Evolutionary conservation across 2,797 vertebrate species (phyloP).

Genomic region (Linurgus olivaceus): DNA sequence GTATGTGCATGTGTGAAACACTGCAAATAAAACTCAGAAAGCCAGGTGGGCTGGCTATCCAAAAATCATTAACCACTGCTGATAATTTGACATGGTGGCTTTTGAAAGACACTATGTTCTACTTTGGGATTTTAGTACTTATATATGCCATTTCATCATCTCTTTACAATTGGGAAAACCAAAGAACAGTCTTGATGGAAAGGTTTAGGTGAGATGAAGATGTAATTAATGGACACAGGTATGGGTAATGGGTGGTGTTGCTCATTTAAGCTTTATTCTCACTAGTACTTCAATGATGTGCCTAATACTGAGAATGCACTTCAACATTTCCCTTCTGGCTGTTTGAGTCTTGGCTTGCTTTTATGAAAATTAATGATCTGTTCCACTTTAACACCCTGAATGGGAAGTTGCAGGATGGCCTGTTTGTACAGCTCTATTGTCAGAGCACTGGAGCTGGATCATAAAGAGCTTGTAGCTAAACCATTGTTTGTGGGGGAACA

Average conservation of each 20-base stretch:
- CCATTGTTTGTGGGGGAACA: background rate
- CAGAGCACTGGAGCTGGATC: background rate
- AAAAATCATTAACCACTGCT: background rate
- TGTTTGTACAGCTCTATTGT: background rate
- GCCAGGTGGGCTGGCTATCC: background rate
- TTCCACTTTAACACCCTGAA: background rate
- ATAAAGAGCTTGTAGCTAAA: background rate
- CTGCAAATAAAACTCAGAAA: background rate
- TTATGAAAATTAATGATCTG: background rate
- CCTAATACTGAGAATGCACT: background rate
- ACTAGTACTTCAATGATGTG: background rate
- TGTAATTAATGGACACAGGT: background rate
- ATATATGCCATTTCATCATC: background rate
- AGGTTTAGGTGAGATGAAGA: background rate
- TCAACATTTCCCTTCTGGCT: background rate
- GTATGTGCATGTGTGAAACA: background rate
- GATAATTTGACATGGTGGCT: background rate
- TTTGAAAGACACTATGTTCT: background rate
- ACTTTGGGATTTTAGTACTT: background rate
- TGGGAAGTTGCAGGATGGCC: background rate
- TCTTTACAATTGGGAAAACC: background rate
- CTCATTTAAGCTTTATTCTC: background rate
- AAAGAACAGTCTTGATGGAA: background rate
- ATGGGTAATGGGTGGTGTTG: background rate
- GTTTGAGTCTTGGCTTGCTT: background rate